Evolutionary conservation across 2,797 vertebrate species (phyloP), one percentile per base, ranked within the genome.

Genomic region (Eupleurogrammus muticus): DNA sequence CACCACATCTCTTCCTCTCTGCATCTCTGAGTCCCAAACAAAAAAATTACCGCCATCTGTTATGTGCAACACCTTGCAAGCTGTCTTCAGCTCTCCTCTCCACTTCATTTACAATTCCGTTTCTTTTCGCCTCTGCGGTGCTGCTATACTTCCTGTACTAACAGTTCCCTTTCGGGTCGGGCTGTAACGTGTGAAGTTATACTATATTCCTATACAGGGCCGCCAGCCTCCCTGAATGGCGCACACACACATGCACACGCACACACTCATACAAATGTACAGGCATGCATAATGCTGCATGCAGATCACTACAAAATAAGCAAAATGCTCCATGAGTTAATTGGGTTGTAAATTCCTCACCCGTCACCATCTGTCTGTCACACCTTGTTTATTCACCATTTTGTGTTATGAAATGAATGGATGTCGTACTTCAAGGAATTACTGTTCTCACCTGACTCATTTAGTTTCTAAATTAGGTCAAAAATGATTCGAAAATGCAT

Each of bases 41-140:
- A 65, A 89, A 78, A 82, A 28, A 28, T 28, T 49, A 35, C 48
- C 78, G 64, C 88, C 89, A 90, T 89, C 85, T 89, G 89, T 76
- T 85, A 62, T 59, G 61, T 8, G 52, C 78, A 75, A 66, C 70
- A 62, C 67, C 82, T 81, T 54, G 56, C 78, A 79, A 82, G 70
- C 77, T 85, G 77, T 87, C 70, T 80, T 87, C 85, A 77, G 86
- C 80, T 79, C 70, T 74, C 73, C 72, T 72, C 78, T 55, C 52
- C 59, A 9, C 79, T 87, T n/a, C 88, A 89, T 89, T 76, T 73
- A 66, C 73, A 73, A 89, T 86, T 89, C 79, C 72, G 70, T 87
- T 91, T 87, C 65, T 79, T 89, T 80, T 66, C 69, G 58, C 77
- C 57, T 80, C 82, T 73, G 65, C 46, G 47, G 61, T 44, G 55